These are phyloP conservation scores for Eristalis pertinax DNA, from an alignment of 2,888 invertebrate genomes.

Conservation along the genomic window DNA sequence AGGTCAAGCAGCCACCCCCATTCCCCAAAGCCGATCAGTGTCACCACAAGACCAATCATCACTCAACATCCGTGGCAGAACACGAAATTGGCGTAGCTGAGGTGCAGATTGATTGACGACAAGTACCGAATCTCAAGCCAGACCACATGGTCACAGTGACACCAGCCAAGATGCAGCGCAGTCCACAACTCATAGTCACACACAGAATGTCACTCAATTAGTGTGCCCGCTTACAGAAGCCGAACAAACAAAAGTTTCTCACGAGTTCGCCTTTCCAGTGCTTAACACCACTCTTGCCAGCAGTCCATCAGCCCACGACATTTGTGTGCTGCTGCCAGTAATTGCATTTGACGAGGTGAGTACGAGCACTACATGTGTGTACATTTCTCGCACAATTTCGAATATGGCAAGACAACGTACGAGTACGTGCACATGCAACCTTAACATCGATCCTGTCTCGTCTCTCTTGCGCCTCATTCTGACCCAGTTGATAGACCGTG, in stretches of 20 bases:
- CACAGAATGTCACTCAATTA: slow-evolving; percentile 2
- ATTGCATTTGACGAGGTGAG: neutral
- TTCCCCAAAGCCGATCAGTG: neutral
- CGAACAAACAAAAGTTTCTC: slow-evolving; percentile 52
- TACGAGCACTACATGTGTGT: too few relatives aligned
- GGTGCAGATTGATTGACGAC: slow-evolving; percentile 68
- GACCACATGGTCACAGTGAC: slow-evolving; percentile 54
- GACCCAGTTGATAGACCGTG: slow-evolving; percentile 66
- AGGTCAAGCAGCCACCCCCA: neutral
- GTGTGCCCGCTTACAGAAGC: neutral
- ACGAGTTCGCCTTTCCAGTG: slow-evolving; percentile 34
- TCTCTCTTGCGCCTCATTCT: slow-evolving; percentile 1
- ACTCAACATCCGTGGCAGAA: neutral
- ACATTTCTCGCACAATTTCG: slow-evolving; percentile 18
- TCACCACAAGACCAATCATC: neutral
- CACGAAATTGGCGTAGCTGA: slow-evolving; percentile 23
- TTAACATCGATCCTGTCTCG: slow-evolving; percentile 57
- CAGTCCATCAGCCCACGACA: slow-evolving; percentile 47
- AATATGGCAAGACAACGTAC: slow-evolving; percentile 59
- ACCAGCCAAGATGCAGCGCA: neutral
- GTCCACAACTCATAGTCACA: neutral
- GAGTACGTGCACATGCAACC: slow-evolving; percentile 44
- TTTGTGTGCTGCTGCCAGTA: slow-evolving; percentile 15
- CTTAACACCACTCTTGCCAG: slow-evolving; percentile 8
- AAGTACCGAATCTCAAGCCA: slow-evolving; percentile 19